Evolutionary conservation across 2,888 invertebrate genomes (phyloP), one percentile per base, ranked within the genome.

Genomic region (Acrocyrtus sp.): DNA sequence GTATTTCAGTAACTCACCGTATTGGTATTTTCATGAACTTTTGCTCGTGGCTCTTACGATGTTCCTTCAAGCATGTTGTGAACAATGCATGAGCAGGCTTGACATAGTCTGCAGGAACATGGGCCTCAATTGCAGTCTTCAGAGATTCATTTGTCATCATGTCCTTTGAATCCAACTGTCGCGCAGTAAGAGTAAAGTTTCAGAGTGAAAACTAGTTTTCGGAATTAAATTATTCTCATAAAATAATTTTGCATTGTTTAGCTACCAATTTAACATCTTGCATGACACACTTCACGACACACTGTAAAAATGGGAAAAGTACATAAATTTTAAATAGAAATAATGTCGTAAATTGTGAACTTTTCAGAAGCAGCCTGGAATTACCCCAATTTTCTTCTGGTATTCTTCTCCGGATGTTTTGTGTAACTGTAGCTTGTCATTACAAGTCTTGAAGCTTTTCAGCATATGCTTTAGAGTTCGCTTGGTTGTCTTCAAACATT

Each of bases 201-300:
- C n/a, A n/a, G n/a, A n/a, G n/a, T n/a, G n/a, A n/a, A n/a, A n/a
- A n/a, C n/a, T n/a, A n/a, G n/a, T n/a, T n/a, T n/a, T n/a, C n/a
- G n/a, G n/a, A n/a, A n/a, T n/a, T n/a, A n/a, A n/a, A n/a, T n/a
- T 15, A n/a, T 8, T 22, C 21, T 43, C n/a, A 48, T 24, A 27
- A 5, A 34, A 22, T 39, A 19, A 47, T 73, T 75, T n/a, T n/a
- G n/a, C n/a, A n/a, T n/a, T n/a, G n/a, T n/a, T n/a, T n/a, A n/a
- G n/a, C n/a, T 74, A 80, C 77, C 56, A 76, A 51, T 10, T 76
- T 68, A 5, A 72, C 66, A 19, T 61, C 54, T 15, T 75, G 39
- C 75, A 80, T 75, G 17, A 77, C 77, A 29, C 78, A 80, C 72
- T 78, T 80, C 4, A 80, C 67, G 8, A 78, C 74, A 29, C 80